phyloP scores from a whole-genome alignment of 2,888 invertebrate genomes.

The Pterostichus madidus region DNA sequence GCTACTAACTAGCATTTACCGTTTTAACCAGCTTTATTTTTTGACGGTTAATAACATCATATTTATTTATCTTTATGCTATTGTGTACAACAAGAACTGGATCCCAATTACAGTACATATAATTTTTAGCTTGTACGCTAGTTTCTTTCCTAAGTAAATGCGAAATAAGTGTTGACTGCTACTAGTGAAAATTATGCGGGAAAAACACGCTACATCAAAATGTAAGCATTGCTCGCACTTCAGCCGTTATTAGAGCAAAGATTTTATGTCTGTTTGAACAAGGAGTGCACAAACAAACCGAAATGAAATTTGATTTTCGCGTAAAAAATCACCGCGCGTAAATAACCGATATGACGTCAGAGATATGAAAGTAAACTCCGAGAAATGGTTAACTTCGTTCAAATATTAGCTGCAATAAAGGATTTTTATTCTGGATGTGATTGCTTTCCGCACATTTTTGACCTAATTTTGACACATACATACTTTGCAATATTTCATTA shows the following conservation, averaged over 20 bases:
- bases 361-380: conserved; percentile 22
- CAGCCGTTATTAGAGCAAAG: conserved; percentile 51
- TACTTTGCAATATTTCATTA: not conserved
- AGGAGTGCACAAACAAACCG: conserved; percentile 59
- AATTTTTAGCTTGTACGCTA: too few species aligned
- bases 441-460: not conserved
- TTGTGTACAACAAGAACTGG: too few species aligned
- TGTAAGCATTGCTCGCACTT: too few species aligned
- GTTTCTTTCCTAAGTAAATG: too few species aligned
- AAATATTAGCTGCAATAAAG: conserved; percentile 21
- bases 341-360: conserved; percentile 48
- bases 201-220: too few species aligned
- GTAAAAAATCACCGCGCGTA: conserved; percentile 59
- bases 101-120: too few species aligned
- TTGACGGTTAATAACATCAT: too few species aligned
- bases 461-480: not conserved
- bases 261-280: conserved; percentile 64
- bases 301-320: conserved; percentile 61
- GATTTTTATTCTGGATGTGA: not conserved
- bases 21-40: too few species aligned
- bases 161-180: too few species aligned
- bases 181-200: too few species aligned
- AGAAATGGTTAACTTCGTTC: not conserved
- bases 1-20: too few species aligned
- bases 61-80: too few species aligned